Percentiles rank a stretch among this genome's conserved stretches.
Conservation (phyloP, 1,140 invertebrate species). For the Charaxes varanes region DNA sequence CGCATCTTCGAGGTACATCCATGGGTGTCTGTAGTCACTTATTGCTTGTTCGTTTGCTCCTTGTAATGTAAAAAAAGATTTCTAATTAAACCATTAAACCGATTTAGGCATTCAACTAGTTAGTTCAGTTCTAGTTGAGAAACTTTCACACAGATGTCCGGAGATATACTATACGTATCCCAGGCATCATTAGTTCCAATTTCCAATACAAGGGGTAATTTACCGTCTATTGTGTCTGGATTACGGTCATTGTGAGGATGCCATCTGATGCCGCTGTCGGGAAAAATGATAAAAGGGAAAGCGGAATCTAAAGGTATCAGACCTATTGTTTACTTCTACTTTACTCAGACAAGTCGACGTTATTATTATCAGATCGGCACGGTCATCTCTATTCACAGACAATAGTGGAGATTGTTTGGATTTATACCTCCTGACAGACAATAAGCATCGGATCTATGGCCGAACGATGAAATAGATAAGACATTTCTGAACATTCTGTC, state of each 20-base stretch:
- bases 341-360: conserved; percentile 22
- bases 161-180: background rate
- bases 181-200: background rate
- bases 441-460: conserved; percentile 14
- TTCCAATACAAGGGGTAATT: conserved; percentile 1
- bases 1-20: too few species aligned
- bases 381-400: conserved; percentile 34
- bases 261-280: conserved; percentile 13
- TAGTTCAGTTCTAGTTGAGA: too few species aligned
- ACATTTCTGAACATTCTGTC: conserved; percentile 5
- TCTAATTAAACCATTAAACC: too few species aligned
- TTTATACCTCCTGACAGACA: conserved; percentile 18
- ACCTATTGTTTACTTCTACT: conserved; percentile 37
- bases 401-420: conserved; percentile 42
- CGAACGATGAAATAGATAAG: conserved; percentile 8
- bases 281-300: conserved; percentile 42
- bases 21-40: too few species aligned
- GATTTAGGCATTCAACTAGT: too few species aligned
- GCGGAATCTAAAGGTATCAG: conserved; percentile 40
- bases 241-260: conserved; percentile 8
- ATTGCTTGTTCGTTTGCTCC: too few species aligned
- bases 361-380: conserved; percentile 35
- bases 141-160: too few species aligned
- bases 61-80: too few species aligned
- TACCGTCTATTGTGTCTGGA: conserved; percentile 11